Conservation (phyloP, 2,797 vertebrate genomes). For the Coilia nasus region DNA sequence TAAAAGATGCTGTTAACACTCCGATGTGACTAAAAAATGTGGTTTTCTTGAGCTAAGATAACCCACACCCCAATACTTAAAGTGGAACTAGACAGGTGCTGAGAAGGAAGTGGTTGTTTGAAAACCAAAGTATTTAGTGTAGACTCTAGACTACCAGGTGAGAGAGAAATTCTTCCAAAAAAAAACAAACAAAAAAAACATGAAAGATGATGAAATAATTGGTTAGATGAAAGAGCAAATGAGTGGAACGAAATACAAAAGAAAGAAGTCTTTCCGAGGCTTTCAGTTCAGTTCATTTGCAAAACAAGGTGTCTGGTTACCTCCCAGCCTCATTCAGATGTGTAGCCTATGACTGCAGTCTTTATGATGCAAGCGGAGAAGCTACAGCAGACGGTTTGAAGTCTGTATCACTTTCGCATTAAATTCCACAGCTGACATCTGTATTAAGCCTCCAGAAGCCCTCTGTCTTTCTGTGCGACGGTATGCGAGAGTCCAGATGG, state of each 20-base stretch:
- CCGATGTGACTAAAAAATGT: background rate
- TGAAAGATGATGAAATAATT: background rate
- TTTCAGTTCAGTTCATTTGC: background rate
- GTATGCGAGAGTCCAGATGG: background rate
- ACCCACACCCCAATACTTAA: background rate
- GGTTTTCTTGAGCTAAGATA: background rate
- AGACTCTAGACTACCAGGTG: background rate
- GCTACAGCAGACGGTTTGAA: background rate
- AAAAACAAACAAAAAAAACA: background rate
- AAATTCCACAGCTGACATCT: conserved; percentile 15
- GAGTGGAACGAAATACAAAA: background rate
- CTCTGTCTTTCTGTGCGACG: background rate
- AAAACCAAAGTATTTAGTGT: background rate
- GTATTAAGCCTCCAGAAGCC: background rate
- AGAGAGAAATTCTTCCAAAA: background rate
- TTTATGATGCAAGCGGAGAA: background rate
- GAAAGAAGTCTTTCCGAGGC: background rate
- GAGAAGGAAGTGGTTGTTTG: background rate
- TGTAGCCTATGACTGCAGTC: background rate
- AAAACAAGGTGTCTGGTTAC: background rate
- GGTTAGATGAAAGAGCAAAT: background rate
- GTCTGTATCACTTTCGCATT: conserved; percentile 6
- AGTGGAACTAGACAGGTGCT: background rate
- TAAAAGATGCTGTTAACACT: background rate
- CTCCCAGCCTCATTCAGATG: background rate